These are phyloP conservation scores for Tortricodes alternella DNA, from an alignment of 2,888 invertebrate species.

Conservation along the genomic window DNA sequence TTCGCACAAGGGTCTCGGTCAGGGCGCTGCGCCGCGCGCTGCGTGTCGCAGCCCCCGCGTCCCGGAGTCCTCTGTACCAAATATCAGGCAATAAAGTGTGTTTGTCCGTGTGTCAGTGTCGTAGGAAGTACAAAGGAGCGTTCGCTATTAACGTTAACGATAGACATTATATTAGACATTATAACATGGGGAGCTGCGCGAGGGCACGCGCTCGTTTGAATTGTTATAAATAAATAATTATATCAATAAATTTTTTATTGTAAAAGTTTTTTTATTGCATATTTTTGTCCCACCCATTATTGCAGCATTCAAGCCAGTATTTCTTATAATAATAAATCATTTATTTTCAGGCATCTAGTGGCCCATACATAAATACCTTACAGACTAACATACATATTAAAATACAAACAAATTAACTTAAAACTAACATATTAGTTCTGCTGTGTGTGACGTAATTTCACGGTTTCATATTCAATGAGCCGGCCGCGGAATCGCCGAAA, in stretches of 20 bases:
- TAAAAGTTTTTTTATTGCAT: conserved; percentile 45
- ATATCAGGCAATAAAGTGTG: conserved; percentile 53
- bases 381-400: too few species aligned
- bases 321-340: too few species aligned
- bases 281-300: too few species aligned
- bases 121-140: conserved; percentile 59
- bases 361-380: too few species aligned
- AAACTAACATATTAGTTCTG: too few species aligned
- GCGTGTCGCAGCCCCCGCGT: conserved; percentile 19
- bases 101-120: conserved; percentile 43
- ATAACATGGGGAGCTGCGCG: conserved; percentile 35
- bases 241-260: conserved; percentile 81
- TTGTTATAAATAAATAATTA: conserved; percentile 78
- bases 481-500: too few species aligned
- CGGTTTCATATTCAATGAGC: too few species aligned
- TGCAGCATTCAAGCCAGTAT: too few species aligned
- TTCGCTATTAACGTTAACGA: conserved; percentile 37
- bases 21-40: conserved; percentile 13
- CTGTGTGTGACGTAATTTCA: too few species aligned
- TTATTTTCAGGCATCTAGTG: too few species aligned
- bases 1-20: conserved; percentile 42
- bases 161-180: conserved; percentile 38
- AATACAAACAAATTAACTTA: too few species aligned
- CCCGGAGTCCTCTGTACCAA: conserved; percentile 50
- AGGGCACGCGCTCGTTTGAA: conserved; percentile 50